A percentile compares a stretch with the other conserved stretches of the same genome.
Conservation (phyloP, 1,140 invertebrate species). For the Myzus persicae region DNA sequence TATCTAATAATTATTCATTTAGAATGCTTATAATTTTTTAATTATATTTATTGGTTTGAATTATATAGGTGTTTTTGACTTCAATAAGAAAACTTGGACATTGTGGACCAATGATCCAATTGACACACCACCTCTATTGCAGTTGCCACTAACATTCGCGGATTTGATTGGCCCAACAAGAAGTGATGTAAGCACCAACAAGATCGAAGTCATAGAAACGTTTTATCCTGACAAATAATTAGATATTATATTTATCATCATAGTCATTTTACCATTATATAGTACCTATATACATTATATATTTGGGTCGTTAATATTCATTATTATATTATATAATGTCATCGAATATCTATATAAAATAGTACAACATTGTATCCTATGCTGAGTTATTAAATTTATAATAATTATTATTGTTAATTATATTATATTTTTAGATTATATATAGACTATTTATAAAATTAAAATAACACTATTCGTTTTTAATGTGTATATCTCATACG, state of each 20-base stretch:
- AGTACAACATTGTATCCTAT: not conserved
- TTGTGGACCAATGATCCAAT: constrained; percentile 23
- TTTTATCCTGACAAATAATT: not conserved
- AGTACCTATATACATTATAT: no score
- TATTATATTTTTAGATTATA: no score
- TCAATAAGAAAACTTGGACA: not conserved
- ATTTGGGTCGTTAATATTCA: no score
- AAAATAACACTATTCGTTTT: not conserved
- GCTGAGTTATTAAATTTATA: not conserved
- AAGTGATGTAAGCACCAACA: not conserved
- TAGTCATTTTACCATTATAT: no score
- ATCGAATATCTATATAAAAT: not conserved
- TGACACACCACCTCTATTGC: constrained; percentile 24
- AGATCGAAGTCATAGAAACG: not conserved
- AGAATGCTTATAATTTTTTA: no score
- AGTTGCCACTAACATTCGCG: not conserved
- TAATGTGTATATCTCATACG: not conserved
- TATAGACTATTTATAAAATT: not conserved
- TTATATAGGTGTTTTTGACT: not conserved
- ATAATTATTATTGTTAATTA: not conserved
- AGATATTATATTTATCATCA: not conserved
- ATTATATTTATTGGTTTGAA: no score
- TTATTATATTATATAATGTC: not conserved
- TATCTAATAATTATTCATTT: no score
- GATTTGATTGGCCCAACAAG: not conserved